Percentiles rank a stretch among this genome's conserved stretches.
Evolutionary conservation across 92 coral and sea anemone genomes (phyloP).

Genomic region (Desmophyllum pertusum): DNA sequence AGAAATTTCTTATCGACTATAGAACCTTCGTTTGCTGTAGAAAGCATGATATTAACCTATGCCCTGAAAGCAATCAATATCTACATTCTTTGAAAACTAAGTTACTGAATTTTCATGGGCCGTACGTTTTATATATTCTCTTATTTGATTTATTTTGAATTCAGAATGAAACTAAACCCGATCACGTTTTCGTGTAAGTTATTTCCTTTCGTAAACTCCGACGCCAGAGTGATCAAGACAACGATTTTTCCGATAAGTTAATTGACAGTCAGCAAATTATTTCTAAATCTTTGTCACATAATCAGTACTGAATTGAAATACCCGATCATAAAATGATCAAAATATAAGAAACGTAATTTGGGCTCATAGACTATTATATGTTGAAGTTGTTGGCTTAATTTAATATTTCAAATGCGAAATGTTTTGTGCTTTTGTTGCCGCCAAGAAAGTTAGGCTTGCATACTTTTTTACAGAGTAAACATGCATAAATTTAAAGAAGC

Average conservation of each 20-base stretch:
- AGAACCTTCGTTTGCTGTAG: background rate
- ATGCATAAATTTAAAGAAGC: background rate
- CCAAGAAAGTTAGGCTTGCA: background rate
- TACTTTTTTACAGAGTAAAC: background rate
- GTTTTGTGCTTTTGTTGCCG: background rate
- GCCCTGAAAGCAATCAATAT: background rate
- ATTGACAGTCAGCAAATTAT: background rate
- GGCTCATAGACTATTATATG: background rate
- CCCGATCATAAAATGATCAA: too few species aligned
- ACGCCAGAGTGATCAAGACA: background rate
- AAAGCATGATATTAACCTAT: background rate
- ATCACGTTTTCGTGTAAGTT: background rate
- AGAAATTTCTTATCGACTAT: background rate
- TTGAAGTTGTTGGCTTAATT: background rate
- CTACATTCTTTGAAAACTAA: conserved; percentile 5
- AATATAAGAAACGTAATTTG: background rate
- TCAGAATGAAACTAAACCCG: background rate
- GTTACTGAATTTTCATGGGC: background rate
- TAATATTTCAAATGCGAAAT: background rate
- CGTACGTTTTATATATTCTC: background rate
- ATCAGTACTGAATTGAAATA: background rate
- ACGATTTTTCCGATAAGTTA: background rate
- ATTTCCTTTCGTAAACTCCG: background rate
- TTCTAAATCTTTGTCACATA: background rate
- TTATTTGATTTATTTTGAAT: background rate